A percentile compares a stretch with the other conserved stretches of the same genome.
Evolutionary conservation across 2,888 invertebrate genomes (phyloP).

Genomic region (Pristionchus fissidentatus): DNA sequence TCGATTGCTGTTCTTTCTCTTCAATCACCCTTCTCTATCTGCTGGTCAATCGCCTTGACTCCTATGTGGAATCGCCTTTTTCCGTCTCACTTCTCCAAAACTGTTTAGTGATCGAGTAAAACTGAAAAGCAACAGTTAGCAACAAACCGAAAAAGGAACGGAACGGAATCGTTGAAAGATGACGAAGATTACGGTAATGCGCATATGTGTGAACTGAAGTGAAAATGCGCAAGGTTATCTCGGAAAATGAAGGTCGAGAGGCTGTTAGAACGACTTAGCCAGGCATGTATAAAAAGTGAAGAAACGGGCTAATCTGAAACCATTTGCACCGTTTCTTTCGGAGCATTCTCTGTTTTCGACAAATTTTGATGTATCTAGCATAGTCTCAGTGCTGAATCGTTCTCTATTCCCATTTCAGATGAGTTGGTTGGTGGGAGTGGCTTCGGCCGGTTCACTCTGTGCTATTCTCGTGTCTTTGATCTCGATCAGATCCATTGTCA

Average conservation of each 20-base stretch:
- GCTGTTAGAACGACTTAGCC: conserved; percentile 17
- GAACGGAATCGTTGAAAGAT: conserved; percentile 1
- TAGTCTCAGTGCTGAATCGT: background rate
- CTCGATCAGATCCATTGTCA: conserved; percentile 61
- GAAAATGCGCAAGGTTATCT: conserved; percentile 31
- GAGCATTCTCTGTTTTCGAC: too few species aligned
- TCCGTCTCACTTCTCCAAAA: background rate
- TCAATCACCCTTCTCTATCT: background rate
- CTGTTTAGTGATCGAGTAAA: conserved; percentile 27
- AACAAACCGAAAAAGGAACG: background rate
- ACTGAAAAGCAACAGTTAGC: background rate
- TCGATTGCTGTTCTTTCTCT: background rate
- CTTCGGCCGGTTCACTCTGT: conserved; percentile 59
- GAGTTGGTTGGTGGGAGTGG: conserved; percentile 55
- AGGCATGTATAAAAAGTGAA: conserved; percentile 8
- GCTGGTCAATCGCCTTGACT: background rate
- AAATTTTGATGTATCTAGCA: background rate
- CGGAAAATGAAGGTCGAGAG: conserved; percentile 24
- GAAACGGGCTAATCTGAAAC: background rate
- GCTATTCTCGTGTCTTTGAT: conserved; percentile 59
- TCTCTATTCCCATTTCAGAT: conserved; percentile 19
- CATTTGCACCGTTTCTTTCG: background rate
- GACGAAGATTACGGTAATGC: conserved; percentile 5
- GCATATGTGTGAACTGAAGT: background rate
- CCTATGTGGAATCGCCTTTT: background rate